These are phyloP conservation scores for Falco punctatus DNA, from an alignment of 2,113 vertebrate genomes.

Conservation along the genomic window DNA sequence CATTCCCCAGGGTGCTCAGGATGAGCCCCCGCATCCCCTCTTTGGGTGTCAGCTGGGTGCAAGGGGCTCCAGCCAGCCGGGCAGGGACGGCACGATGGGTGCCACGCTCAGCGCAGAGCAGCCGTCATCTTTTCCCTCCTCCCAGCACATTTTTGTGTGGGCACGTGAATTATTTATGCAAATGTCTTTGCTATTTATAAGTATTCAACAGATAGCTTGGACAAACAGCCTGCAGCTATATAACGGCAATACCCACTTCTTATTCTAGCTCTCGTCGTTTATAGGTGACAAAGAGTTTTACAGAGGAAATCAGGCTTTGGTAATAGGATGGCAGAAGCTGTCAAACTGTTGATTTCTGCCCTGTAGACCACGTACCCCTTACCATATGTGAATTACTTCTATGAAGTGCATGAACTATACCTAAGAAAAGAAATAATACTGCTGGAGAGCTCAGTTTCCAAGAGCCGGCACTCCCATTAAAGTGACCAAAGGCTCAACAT, in stretches of 20 bases:
- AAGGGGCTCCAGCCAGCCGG: not conserved
- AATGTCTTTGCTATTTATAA: not conserved
- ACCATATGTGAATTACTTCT: not conserved
- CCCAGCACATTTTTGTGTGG: not conserved
- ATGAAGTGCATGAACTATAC: not conserved
- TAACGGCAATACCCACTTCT: not conserved
- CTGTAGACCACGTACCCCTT: not conserved
- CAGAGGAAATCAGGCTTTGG: not conserved
- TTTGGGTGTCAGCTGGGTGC: not conserved
- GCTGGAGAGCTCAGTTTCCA: not conserved
- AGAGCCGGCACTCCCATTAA: not conserved
- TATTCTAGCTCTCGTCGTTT: not conserved
- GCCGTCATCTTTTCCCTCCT: not conserved
- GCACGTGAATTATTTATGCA: not conserved
- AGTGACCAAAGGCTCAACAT: not conserved
- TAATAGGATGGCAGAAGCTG: not conserved
- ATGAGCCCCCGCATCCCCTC: not conserved
- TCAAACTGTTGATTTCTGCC: not conserved
- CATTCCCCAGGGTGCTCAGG: not conserved
- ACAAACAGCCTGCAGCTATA: not conserved
- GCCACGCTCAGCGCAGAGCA: not conserved
- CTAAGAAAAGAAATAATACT: not conserved
- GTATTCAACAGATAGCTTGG: not conserved
- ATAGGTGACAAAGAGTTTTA: not conserved
- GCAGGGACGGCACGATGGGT: not conserved